Conservation (phyloP, 2,113 vertebrate species). For the Sciurus niger region DNA sequence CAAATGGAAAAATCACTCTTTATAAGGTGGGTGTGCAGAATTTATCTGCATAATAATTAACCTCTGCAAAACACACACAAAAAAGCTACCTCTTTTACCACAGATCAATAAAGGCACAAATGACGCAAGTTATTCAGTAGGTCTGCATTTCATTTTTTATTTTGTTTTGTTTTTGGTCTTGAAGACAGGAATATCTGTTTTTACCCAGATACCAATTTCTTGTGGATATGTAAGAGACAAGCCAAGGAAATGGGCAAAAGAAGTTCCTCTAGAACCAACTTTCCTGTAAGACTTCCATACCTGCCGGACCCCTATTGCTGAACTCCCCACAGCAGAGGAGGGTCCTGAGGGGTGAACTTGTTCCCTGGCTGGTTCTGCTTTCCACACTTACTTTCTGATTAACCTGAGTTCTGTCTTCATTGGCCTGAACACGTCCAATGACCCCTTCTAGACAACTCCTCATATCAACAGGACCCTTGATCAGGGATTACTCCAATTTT, state of each 20-base stretch:
- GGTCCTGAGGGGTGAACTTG: neutral
- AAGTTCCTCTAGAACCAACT: neutral
- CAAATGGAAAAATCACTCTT: neutral
- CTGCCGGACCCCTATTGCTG: neutral
- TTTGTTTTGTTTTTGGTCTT: neutral
- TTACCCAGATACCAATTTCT: neutral
- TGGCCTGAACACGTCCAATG: neutral
- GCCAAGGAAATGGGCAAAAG: neutral
- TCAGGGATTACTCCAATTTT: neutral
- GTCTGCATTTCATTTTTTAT: neutral
- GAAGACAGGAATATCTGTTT: neutral
- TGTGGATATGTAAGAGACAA: neutral
- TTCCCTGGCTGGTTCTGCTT: neutral
- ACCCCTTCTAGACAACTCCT: neutral
- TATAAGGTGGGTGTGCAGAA: neutral
- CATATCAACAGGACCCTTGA: neutral
- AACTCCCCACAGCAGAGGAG: neutral
- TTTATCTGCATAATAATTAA: neutral
- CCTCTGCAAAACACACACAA: neutral
- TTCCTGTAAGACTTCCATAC: neutral
- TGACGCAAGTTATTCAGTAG: neutral
- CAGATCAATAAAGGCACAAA: neutral
- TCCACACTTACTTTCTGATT: neutral
- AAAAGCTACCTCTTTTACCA: neutral
- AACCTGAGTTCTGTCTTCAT: neutral